A percentile compares a stretch with the other conserved stretches of the same genome.
phyloP scores from a whole-genome alignment of 2,888 invertebrate genomes.

The Scaptomyza parva region DNA sequence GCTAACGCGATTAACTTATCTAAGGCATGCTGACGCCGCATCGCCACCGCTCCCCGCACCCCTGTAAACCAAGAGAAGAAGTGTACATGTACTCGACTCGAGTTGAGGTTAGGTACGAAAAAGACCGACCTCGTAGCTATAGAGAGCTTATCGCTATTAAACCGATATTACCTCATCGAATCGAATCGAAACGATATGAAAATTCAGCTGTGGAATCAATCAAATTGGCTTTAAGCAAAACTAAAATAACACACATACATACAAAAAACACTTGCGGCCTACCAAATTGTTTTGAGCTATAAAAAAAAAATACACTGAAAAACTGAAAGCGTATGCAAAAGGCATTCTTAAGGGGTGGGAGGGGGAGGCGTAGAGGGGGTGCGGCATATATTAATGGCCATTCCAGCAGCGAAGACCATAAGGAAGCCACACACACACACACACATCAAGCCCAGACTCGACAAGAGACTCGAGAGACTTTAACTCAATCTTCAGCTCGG shows the following conservation, averaged over 20 bases:
- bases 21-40: slow-evolving; percentile 18
- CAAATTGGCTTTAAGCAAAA: slow-evolving; percentile 25
- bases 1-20: slow-evolving; percentile 60
- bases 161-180: slow-evolving; percentile 54
- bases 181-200: slow-evolving; percentile 19
- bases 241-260: not conserved
- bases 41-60: slow-evolving; percentile 10
- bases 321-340: slow-evolving; percentile 38
- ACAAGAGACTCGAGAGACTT: slow-evolving; percentile 23
- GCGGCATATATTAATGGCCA: slow-evolving; percentile 65
- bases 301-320: too few species aligned
- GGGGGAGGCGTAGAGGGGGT: slow-evolving; percentile 38
- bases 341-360: slow-evolving; percentile 9
- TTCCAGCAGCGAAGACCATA: slow-evolving; percentile 29
- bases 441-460: slow-evolving; percentile 39
- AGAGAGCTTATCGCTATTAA: slow-evolving; percentile 45
- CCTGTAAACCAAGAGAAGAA: too few species aligned
- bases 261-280: slow-evolving; percentile 20
- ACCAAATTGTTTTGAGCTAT: slow-evolving; percentile 27
- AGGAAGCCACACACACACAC: slow-evolving; percentile 45
- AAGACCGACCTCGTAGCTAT: slow-evolving; percentile 1
- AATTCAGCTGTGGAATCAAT: slow-evolving; percentile 41
- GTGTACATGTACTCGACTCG: too few species aligned
- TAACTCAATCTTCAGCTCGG: not conserved
- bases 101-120: too few species aligned